Conservation (phyloP, 2,797 vertebrate genomes). For the Phataginus tetradactyla region DNA sequence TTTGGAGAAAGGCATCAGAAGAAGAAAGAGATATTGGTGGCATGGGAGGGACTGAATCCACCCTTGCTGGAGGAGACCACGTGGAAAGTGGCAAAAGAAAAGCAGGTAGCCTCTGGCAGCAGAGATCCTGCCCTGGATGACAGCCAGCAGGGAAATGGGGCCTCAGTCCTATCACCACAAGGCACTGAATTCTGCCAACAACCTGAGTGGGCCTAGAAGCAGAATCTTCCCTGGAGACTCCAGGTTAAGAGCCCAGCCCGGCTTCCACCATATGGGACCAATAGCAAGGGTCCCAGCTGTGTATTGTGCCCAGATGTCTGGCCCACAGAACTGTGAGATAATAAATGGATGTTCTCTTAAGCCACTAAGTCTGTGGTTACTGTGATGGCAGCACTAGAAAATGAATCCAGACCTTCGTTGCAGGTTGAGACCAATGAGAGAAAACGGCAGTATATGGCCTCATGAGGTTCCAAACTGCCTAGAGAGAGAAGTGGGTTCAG, state of each 20-base stretch:
- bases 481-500: background rate
- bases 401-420: background rate
- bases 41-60: background rate
- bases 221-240: background rate
- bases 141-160: background rate
- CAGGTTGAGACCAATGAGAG: background rate
- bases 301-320: background rate
- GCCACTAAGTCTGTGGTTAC: background rate
- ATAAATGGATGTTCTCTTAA: background rate
- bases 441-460: background rate
- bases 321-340: background rate
- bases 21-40: background rate
- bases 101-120: background rate
- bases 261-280: background rate
- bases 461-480: rapidly evolving
- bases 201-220: background rate
- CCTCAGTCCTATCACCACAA: background rate
- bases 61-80: background rate
- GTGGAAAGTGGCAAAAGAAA: background rate
- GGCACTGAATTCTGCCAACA: background rate
- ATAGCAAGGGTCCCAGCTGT: background rate
- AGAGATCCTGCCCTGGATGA: background rate
- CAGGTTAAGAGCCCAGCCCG: background rate
- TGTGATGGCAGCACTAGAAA: background rate
- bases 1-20: background rate